Evolutionary conservation across 2,888 invertebrate species (phyloP).

Genomic region (Machimus atricapillus): DNA sequence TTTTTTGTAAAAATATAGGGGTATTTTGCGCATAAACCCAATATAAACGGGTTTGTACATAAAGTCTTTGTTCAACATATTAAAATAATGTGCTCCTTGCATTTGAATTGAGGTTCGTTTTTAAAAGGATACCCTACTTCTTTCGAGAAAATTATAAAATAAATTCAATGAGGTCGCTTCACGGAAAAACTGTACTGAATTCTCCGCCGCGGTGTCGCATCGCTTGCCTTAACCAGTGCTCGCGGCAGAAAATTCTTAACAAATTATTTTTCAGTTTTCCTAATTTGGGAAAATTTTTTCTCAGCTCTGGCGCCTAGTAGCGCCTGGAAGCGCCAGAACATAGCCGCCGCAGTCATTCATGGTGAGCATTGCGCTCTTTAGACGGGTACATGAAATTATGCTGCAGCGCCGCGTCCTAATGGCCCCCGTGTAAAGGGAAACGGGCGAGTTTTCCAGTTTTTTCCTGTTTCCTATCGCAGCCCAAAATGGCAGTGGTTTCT

Average conservation of each 20-base stretch:
- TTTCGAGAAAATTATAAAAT: background rate
- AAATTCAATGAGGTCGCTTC: background rate
- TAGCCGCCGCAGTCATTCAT: background rate
- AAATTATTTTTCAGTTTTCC: conserved; percentile 24
- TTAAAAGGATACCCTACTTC: background rate
- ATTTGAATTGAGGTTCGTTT: background rate
- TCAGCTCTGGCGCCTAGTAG: conserved; percentile 9
- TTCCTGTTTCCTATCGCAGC: background rate
- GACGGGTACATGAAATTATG: conserved; percentile 7
- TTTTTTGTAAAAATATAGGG: too few relatives aligned
- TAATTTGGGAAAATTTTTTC: conserved; percentile 22
- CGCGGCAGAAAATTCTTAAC: conserved; percentile 6
- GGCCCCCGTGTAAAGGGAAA: conserved; percentile 6
- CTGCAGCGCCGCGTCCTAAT: background rate
- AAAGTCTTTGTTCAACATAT: background rate
- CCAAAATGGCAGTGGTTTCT: background rate
- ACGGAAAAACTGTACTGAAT: background rate
- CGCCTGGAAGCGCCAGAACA: conserved; percentile 9
- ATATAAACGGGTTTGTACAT: background rate
- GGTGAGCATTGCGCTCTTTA: background rate
- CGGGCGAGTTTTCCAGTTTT: conserved; percentile 1
- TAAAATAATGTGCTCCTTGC: background rate
- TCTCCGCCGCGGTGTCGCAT: conserved; percentile 5
- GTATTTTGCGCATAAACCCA: too few relatives aligned
- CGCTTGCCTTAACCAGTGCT: background rate